phyloP scores from a whole-genome alignment of 2,888 invertebrate genomes.

The Spilarctia lutea region DNA sequence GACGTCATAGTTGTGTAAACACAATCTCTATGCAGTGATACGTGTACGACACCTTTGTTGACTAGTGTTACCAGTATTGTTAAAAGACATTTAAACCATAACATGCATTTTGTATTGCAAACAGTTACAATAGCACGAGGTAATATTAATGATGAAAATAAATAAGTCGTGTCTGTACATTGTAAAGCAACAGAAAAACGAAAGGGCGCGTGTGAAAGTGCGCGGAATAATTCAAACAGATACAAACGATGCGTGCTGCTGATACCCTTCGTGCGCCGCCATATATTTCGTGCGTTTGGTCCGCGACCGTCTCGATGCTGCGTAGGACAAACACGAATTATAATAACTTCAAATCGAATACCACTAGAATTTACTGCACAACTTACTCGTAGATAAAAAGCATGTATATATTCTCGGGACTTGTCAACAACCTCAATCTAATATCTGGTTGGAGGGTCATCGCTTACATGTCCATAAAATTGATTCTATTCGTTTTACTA shows the following conservation, averaged over 20 bases:
- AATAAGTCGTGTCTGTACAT: neutral
- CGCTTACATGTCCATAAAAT: neutral
- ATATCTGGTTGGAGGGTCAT: neutral
- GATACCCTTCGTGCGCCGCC: neutral
- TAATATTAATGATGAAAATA: neutral
- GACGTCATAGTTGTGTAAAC: neutral
- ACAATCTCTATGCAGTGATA: neutral
- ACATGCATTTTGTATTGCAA: neutral
- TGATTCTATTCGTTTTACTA: neutral
- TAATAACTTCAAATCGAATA: neutral
- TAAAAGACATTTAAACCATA: too few species aligned
- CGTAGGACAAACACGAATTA: neutral
- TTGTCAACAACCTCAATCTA: neutral
- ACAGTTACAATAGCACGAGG: neutral
- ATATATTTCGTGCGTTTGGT: neutral
- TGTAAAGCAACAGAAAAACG: neutral
- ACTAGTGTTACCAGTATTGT: neutral
- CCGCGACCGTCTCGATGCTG: neutral
- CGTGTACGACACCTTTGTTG: neutral
- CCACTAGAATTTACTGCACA: neutral
- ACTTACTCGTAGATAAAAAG: neutral
- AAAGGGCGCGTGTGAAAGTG: neutral
- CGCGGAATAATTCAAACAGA: neutral
- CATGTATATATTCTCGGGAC: neutral
- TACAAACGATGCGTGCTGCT: neutral